phyloP scores from a whole-genome alignment of 2,888 invertebrate genomes.

The Himalopsyche tibetana region DNA sequence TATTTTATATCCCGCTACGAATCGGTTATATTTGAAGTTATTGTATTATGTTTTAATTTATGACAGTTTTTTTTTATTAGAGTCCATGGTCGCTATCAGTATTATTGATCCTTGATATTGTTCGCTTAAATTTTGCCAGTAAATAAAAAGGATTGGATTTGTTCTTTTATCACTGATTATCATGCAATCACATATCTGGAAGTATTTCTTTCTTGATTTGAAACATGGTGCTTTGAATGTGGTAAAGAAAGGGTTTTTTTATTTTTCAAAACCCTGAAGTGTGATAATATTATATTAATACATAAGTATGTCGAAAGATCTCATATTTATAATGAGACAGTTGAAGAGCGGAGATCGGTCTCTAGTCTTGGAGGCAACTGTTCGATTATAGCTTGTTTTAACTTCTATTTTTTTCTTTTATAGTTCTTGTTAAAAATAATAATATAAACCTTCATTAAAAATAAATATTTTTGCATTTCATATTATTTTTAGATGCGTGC shows the following conservation, averaged over 20 bases:
- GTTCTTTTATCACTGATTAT: conserved; percentile 22
- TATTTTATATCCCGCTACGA: not conserved
- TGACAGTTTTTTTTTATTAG: not conserved
- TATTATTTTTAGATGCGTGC: conserved; percentile 27
- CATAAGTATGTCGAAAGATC: conserved; percentile 63
- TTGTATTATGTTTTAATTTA: conserved; percentile 2
- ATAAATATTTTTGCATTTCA: conserved; percentile 16
- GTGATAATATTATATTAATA: conserved; percentile 62
- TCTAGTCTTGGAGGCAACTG: conserved; percentile 65
- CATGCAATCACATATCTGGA: conserved; percentile 32
- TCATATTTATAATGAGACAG: conserved; percentile 63
- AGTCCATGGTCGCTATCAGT: not conserved
- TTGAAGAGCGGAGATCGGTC: conserved; percentile 52
- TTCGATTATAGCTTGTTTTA: conserved; percentile 56
- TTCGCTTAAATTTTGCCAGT: conserved; percentile 15
- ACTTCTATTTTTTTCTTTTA: conserved; percentile 51
- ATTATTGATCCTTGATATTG: conserved; percentile 11
- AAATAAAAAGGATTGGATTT: conserved; percentile 1
- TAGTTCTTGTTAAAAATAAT: conserved; percentile 51
- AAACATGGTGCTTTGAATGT: conserved; percentile 63
- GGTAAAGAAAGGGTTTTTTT: conserved; percentile 47
- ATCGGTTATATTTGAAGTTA: not conserved
- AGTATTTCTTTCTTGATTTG: conserved; percentile 57
- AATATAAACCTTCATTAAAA: conserved; percentile 28
- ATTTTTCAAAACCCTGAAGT: conserved; percentile 54